Conservation (phyloP, 2,113 vertebrate species). For the Picathartes gymnocephalus region DNA sequence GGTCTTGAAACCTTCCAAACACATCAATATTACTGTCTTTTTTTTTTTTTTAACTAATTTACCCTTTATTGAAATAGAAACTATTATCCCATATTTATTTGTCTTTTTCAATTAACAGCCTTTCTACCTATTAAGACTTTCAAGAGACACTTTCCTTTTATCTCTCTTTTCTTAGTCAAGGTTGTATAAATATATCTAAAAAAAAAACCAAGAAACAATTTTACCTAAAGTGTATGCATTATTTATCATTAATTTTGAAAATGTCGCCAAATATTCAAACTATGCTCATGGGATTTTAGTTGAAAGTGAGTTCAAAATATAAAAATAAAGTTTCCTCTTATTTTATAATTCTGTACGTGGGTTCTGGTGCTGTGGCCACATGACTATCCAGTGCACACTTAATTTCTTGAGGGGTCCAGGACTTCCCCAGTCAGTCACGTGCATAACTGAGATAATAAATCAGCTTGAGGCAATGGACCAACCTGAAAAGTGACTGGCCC, state of each 20-base stretch:
- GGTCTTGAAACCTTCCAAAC: not conserved
- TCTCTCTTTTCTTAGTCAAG: not conserved
- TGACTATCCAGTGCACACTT: not conserved
- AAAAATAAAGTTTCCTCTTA: not conserved
- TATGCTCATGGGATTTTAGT: not conserved
- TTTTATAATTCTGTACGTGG: not conserved
- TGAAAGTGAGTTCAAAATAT: not conserved
- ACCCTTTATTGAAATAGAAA: not conserved
- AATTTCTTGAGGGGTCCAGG: not conserved
- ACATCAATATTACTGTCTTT: not conserved
- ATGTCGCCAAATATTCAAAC: not conserved
- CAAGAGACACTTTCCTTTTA: fast-evolving
- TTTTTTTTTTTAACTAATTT: not conserved
- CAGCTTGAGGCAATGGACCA: not conserved
- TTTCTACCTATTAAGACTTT: not conserved
- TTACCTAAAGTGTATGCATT: fast-evolving
- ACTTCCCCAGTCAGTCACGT: not conserved
- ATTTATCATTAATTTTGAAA: not conserved
- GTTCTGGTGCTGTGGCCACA: not conserved
- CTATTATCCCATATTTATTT: not conserved
- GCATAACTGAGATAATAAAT: not conserved
- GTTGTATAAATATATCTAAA: not conserved
- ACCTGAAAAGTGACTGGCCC: not conserved
- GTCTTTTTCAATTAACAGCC: not conserved
- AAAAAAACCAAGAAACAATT: not conserved